Conservation (phyloP, 2,888 invertebrate genomes). For the Ophraella communa region DNA sequence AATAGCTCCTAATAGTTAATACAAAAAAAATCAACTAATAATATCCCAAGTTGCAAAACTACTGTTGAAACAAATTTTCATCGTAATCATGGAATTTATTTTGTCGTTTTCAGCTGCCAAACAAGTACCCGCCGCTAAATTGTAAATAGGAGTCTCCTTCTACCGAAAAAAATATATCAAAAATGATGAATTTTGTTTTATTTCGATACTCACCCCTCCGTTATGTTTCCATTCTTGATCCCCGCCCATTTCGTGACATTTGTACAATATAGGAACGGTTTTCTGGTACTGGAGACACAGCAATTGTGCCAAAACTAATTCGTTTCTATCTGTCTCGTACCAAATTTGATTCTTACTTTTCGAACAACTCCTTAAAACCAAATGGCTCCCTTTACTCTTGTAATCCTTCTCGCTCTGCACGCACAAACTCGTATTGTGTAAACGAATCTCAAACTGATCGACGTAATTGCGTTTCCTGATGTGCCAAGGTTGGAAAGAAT, state of each 20-base stretch:
- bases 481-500: slow-evolving; percentile 83
- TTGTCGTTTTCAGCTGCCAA: slow-evolving; percentile 65
- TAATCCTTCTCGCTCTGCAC: slow-evolving; percentile 78
- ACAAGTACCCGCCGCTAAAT: slow-evolving; percentile 86
- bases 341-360: slow-evolving; percentile 79
- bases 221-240: slow-evolving; percentile 92
- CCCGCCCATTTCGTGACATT: slow-evolving; percentile 92
- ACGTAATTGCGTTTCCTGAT: slow-evolving; percentile 78
- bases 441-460: slow-evolving; percentile 71
- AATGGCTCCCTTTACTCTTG: slow-evolving; percentile 70
- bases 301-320: slow-evolving; percentile 82
- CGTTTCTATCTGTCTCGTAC: slow-evolving; percentile 84
- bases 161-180: slow-evolving; percentile 56
- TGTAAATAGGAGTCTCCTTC: slow-evolving; percentile 80
- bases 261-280: slow-evolving; percentile 73
- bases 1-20: background rate
- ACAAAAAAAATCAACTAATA: slow-evolving; percentile 43
- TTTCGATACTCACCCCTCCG: slow-evolving; percentile 65
- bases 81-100: slow-evolving; percentile 61
- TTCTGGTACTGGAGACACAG: slow-evolving; percentile 83
- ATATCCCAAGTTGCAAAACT: slow-evolving; percentile 66
- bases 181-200: too few relatives aligned
- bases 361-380: slow-evolving; percentile 69
- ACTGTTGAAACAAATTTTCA: slow-evolving; percentile 69
- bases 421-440: slow-evolving; percentile 77